A percentile compares a stretch with the other conserved stretches of the same genome.
phyloP scores from a whole-genome alignment of 30 jellyfish, hydroid and myxozoan genomes.

The Turritopsis dohrnii region DNA sequence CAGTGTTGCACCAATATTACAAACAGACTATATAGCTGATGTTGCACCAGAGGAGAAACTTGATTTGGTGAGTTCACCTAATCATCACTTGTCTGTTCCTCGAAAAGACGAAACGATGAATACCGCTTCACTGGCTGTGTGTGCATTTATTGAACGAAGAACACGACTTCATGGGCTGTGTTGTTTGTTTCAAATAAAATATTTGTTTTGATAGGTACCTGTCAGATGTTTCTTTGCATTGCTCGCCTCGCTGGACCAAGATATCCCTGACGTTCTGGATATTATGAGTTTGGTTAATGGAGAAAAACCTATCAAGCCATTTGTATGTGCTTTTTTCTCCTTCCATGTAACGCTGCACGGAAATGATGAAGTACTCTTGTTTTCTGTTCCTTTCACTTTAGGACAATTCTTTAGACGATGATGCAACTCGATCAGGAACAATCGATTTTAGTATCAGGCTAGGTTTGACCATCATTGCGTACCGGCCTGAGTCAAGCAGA shows the following conservation, averaged over 20 bases:
- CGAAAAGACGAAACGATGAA: too few species aligned
- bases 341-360: not conserved
- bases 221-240: slow-evolving; percentile 53
- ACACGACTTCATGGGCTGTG: too few species aligned
- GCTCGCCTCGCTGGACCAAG: slow-evolving; percentile 60
- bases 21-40: slow-evolving; percentile 46
- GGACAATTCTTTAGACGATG: slow-evolving; percentile 32
- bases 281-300: slow-evolving; percentile 70
- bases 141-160: too few species aligned
- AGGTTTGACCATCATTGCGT: slow-evolving; percentile 89
- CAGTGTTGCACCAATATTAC: slow-evolving; percentile 88
- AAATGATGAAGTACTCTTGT: not conserved
- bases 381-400: not conserved
- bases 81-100: too few species aligned
- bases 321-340: slow-evolving; percentile 39
- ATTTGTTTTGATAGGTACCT: slow-evolving; percentile 65
- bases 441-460: slow-evolving; percentile 73
- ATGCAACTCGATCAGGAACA: slow-evolving; percentile 26
- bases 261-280: slow-evolving; percentile 52
- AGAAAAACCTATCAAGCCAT: slow-evolving; percentile 67
- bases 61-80: slow-evolving; percentile 44
- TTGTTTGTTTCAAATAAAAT: too few species aligned
- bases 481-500: slow-evolving; percentile 70
- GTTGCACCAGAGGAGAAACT: slow-evolving; percentile 21
- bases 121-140: too few species aligned